These are phyloP conservation scores for Rhodinocichla rosea DNA, from an alignment of 2,113 vertebrate species.

Conservation along the genomic window DNA sequence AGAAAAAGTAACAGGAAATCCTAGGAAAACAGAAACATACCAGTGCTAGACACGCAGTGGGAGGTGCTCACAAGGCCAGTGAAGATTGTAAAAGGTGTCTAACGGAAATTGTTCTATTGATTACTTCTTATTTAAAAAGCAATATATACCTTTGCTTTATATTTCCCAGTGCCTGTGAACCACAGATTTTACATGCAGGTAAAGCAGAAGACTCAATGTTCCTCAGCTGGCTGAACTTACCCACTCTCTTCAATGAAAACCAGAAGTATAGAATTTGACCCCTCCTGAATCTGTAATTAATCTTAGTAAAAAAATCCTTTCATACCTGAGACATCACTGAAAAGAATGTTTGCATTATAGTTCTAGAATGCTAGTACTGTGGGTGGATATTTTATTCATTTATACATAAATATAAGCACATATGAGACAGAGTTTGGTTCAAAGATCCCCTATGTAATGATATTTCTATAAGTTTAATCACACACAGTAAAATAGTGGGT, in stretches of 20 bases:
- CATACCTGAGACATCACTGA: background rate
- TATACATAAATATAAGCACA: background rate
- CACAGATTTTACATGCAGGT: background rate
- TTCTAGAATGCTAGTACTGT: background rate
- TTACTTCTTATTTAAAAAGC: background rate
- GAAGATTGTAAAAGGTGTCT: background rate
- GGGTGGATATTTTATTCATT: background rate
- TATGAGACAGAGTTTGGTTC: background rate
- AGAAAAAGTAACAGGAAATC: background rate
- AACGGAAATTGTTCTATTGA: background rate
- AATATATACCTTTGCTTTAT: background rate
- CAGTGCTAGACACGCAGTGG: background rate
- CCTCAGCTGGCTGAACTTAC: background rate
- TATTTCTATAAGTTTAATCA: background rate
- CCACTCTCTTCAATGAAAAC: background rate
- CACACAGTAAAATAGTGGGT: background rate
- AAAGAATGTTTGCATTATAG: background rate
- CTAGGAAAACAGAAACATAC: background rate
- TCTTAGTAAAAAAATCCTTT: background rate
- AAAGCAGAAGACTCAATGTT: background rate
- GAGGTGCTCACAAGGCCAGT: background rate
- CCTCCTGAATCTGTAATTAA: background rate
- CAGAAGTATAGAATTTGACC: background rate
- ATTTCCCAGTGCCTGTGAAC: background rate
- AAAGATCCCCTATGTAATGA: background rate